These are phyloP conservation scores for Botia almorhae DNA, from an alignment of 2,797 vertebrate species.

Conservation along the genomic window DNA sequence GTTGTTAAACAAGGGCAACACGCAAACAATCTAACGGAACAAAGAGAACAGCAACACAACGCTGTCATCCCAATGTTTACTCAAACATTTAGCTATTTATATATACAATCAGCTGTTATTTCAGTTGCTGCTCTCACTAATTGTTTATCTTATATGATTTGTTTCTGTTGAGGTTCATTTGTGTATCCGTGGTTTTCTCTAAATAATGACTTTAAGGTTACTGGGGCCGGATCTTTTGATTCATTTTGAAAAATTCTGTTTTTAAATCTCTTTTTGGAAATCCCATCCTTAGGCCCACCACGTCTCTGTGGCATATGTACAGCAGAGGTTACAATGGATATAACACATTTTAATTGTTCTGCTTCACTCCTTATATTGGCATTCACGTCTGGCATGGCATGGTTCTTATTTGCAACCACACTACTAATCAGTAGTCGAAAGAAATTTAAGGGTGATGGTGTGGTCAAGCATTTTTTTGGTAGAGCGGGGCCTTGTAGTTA, in stretches of 20 bases:
- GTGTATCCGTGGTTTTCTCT: slow-evolving; percentile 16
- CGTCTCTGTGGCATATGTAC: background rate
- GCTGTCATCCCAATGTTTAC: background rate
- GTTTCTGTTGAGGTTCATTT: slow-evolving; percentile 17
- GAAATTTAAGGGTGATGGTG: no score
- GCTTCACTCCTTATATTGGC: slow-evolving; percentile 39
- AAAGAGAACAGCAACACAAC: background rate
- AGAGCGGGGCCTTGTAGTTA: no score
- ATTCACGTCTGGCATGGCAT: slow-evolving; percentile 52
- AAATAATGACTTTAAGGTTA: slow-evolving; percentile 4
- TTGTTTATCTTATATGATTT: slow-evolving; percentile 18
- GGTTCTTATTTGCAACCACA: slow-evolving; percentile 53
- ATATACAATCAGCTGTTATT: background rate
- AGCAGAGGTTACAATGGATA: background rate
- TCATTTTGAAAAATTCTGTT: background rate
- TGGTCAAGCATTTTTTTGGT: no score
- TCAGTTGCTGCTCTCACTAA: slow-evolving; percentile 13
- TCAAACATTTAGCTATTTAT: background rate
- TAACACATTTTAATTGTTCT: slow-evolving; percentile 30
- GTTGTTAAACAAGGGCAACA: background rate
- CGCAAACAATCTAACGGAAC: background rate
- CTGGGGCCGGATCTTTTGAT: background rate
- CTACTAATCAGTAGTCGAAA: slow-evolving; percentile 33
- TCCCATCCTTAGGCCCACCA: background rate
- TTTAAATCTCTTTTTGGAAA: slow-evolving; percentile 2